Conservation (phyloP, 2,797 vertebrate species). For the Selene dorsalis region DNA sequence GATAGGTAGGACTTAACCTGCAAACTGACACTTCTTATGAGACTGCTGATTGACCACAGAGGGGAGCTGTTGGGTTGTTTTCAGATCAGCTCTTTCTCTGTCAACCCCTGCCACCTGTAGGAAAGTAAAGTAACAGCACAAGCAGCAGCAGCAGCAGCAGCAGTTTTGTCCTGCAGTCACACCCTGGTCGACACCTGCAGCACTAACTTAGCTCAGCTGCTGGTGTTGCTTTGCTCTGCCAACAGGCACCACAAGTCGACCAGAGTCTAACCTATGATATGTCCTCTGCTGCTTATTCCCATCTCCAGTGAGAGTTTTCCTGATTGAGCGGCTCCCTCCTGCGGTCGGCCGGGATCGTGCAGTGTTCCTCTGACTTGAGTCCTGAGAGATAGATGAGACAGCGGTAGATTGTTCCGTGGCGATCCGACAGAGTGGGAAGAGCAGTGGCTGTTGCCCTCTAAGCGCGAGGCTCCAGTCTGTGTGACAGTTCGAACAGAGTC, state of each 20-base stretch:
- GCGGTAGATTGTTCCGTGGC: constrained; percentile 53
- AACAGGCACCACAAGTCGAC: not conserved
- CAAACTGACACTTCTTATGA: not conserved
- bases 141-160: constrained; percentile 20
- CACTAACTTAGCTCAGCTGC: constrained; percentile 11
- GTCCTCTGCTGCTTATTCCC: constrained; percentile 17
- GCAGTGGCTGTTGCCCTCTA: constrained; percentile 69
- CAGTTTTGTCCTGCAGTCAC: not conserved
- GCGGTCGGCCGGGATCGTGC: constrained; percentile 42
- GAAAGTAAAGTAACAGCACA: constrained; percentile 10
- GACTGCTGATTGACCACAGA: constrained; percentile 17
- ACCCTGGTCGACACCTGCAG: constrained; percentile 14
- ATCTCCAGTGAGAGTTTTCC: constrained; percentile 36
- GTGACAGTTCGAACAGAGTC: constrained; percentile 95
- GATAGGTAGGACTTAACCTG: not conserved
- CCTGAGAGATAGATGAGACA: constrained; percentile 68
- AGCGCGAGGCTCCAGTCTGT: constrained; percentile 92
- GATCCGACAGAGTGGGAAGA: constrained; percentile 18
- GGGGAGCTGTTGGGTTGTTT: constrained; percentile 36
- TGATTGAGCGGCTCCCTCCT: constrained; percentile 59
- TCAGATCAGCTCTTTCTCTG: not conserved
- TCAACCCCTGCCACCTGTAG: constrained; percentile 36
- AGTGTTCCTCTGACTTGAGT: constrained; percentile 43
- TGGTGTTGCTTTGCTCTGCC: constrained; percentile 6
- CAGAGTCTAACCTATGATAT: constrained; percentile 10